Percentiles rank a stretch among this genome's conserved stretches.
Evolutionary conservation across 2,888 invertebrate species (phyloP).

Genomic region (Sphaeridia pumilis): DNA sequence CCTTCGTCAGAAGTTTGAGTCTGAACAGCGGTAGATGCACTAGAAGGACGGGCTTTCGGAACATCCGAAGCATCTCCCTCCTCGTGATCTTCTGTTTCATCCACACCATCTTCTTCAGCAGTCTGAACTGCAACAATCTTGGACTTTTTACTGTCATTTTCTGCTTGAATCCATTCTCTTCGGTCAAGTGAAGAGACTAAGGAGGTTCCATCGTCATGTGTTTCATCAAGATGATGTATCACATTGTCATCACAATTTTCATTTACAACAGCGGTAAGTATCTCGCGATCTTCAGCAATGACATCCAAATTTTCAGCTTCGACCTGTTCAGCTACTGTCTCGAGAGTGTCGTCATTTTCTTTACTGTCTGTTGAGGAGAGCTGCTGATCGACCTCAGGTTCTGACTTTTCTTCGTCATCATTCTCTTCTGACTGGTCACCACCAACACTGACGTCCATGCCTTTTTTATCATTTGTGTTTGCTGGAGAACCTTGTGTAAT

Average conservation of each 20-base stretch:
- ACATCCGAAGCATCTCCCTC: slow-evolving; percentile 20
- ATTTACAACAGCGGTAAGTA: slow-evolving; percentile 8
- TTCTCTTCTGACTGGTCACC: too few relatives aligned
- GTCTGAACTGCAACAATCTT: slow-evolving; percentile 20
- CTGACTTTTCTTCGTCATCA: slow-evolving; percentile 18
- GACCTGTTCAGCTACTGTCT: neutral
- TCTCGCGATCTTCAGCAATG: too few relatives aligned
- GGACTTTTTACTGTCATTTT: slow-evolving; percentile 26
- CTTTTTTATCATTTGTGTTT: slow-evolving; percentile 17
- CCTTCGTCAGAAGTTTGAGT: slow-evolving; percentile 76
- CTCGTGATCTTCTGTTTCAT: slow-evolving; percentile 5
- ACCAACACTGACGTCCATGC: slow-evolving; percentile 17
- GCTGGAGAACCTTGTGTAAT: slow-evolving; percentile 14
- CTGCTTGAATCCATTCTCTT: slow-evolving; percentile 35
- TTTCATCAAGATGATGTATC: slow-evolving; percentile 33
- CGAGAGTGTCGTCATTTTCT: neutral
- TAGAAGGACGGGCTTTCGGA: slow-evolving; percentile 49
- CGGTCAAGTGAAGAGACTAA: slow-evolving; percentile 33
- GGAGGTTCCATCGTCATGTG: slow-evolving; percentile 33
- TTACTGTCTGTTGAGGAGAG: slow-evolving; percentile 10
- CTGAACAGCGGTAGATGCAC: slow-evolving; percentile 68
- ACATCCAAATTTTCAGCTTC: neutral
- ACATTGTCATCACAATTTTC: slow-evolving; percentile 29
- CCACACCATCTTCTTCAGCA: neutral
- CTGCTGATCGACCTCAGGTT: slow-evolving; percentile 20